phyloP scores from a whole-genome alignment of 2,797 vertebrate species.

The Macropus fuliginosus region DNA sequence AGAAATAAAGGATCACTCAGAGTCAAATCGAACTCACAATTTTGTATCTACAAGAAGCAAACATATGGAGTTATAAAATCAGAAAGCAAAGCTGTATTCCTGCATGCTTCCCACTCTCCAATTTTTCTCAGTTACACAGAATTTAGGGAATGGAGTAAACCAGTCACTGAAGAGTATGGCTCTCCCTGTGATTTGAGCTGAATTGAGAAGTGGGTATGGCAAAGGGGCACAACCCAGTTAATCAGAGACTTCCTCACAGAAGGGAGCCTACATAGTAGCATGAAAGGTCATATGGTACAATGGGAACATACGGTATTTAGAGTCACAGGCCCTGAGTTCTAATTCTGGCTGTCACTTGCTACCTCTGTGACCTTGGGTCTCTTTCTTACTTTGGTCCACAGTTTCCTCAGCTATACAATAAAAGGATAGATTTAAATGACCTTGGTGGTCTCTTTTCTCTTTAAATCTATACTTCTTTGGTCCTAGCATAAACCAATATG shows the following conservation, averaged over 20 bases:
- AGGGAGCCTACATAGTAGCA: accelerated
- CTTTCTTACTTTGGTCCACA: neutral
- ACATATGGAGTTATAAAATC: neutral
- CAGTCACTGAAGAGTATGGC: neutral
- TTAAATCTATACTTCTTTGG: neutral
- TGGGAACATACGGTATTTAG: neutral
- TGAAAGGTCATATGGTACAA: accelerated
- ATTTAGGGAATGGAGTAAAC: neutral
- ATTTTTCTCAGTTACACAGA: neutral
- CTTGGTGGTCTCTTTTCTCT: neutral
- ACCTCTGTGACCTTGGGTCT: neutral
- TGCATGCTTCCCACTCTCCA: neutral
- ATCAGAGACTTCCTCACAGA: neutral
- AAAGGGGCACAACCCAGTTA: neutral
- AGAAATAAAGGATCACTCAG: neutral
- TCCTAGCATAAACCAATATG: neutral
- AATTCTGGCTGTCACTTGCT: accelerated
- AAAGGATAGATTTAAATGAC: neutral
- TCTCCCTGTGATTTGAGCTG: neutral
- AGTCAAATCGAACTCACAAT: neutral
- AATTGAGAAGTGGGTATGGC: neutral
- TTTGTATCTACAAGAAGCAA: neutral
- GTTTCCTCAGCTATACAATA: neutral
- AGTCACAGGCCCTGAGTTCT: neutral
- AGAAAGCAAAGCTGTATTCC: neutral